Percentiles rank a stretch among this genome's conserved stretches.
Conservation (phyloP, 2,888 invertebrate genomes). For the Tiliacea aurago region DNA sequence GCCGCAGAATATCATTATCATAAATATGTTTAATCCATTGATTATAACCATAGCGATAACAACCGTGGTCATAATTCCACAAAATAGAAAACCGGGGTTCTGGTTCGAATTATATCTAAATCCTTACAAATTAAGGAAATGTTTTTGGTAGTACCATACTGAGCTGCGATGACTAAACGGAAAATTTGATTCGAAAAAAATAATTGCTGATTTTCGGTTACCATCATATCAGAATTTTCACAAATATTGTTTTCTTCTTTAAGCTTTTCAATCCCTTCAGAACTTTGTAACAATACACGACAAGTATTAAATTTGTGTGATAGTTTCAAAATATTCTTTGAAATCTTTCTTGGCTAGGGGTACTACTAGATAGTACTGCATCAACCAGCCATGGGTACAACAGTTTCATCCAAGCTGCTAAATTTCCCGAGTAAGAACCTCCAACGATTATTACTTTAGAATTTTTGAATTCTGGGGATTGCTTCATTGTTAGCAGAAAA, state of each 20-base stretch:
- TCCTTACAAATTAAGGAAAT: not conserved
- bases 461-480: conserved; percentile 64
- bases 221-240: conserved; percentile 73
- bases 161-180: conserved; percentile 72
- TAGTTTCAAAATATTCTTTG: conserved; percentile 80
- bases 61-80: conserved; percentile 58
- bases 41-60: conserved; percentile 75
- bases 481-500: conserved; percentile 63
- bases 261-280: conserved; percentile 72
- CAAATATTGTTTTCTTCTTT: conserved; percentile 80
- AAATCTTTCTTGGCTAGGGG: conserved; percentile 83
- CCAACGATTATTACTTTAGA: conserved; percentile 83
- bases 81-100: conserved; percentile 62
- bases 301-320: conserved; percentile 75
- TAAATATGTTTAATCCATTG: conserved; percentile 4
- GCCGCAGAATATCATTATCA: rapidly evolving
- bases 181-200: conserved; percentile 72
- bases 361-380: conserved; percentile 81
- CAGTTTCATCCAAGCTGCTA: conserved; percentile 83
- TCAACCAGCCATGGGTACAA: conserved; percentile 79
- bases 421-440: conserved; percentile 82
- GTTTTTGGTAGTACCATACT: conserved; percentile 71
- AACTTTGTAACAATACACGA: conserved; percentile 71
- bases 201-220: conserved; percentile 75
- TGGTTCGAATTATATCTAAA: not conserved